Base-by-base conservation (phyloP, 2,113 vertebrate species). In the Lanius collurio region DNA sequence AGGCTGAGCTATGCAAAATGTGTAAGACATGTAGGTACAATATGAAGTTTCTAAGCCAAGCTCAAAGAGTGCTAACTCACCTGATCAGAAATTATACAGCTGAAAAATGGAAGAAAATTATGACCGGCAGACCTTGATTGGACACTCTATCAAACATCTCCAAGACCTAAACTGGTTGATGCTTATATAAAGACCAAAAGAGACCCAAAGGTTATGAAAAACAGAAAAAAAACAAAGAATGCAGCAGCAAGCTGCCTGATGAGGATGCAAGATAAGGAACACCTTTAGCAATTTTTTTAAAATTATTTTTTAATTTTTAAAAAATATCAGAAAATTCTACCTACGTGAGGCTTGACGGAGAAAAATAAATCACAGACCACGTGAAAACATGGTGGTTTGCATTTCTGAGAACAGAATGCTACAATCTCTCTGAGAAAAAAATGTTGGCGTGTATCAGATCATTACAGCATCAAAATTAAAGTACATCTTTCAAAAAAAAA, bases 261-360 rank as follows among this genome's bases (percentile, higher is more conserved):
- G 4, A 75, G 55, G 6, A 68, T 41, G 7, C 6, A 10, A 67
- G 28, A 28, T 9, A 52, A 62, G 15, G 56, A 77, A 84, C 15
- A 42, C 6, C 20, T 62, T 23, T 0, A 0, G 39, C 1, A 78
- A 69, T 20, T 47, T 55, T 20, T 41, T 7, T 4, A 18, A 37
- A 37, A 23, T 69, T 55, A 17, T 39, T 8, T 4, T 21, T 27
- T 65, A 37, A 47, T 41, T 70, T 57, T n/a, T 23, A 74, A 56
- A 2, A 84, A 50, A 33, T 23, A 16, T 31, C 6, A 75, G 15
- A 6, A 77, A 68, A 70, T 81, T 75, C 44, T 82, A 60, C 9
- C 33, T 44, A 56, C 0, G 0, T 6, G 13, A 87, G 31, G 21
- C 31, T n/a, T 35, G 9, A 7, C 5, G 10, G 5, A 23, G 7